Conservation (phyloP, 1,140 invertebrate genomes). For the Semibalanus balanoides region DNA sequence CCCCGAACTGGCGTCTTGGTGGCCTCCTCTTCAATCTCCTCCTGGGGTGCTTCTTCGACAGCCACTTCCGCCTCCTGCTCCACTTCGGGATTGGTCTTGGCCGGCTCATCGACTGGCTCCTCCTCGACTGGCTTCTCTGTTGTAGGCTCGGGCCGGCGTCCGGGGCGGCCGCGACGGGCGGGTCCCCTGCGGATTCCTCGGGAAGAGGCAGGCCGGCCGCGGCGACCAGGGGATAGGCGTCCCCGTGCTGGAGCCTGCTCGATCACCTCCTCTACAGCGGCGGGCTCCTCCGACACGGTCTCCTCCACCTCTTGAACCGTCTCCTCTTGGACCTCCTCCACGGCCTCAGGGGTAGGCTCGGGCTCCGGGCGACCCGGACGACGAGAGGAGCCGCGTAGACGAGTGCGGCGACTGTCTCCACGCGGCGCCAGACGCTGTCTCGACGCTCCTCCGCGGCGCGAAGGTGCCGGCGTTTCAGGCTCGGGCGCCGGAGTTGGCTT, state of each 20-base stretch:
- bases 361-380: background rate
- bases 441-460: background rate
- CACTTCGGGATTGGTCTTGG: background rate
- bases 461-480: too few species aligned
- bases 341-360: background rate
- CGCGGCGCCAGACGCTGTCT: background rate
- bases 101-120: background rate
- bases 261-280: background rate
- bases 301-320: background rate
- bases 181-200: too few species aligned
- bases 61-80: background rate
- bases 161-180: background rate
- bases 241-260: background rate
- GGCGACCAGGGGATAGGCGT: background rate
- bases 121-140: background rate
- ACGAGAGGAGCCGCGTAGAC: too few species aligned
- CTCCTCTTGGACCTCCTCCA: background rate
- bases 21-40: background rate
- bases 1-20: too few species aligned
- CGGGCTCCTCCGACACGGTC: background rate
- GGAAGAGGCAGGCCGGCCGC: too few species aligned
- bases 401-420: background rate
- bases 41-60: background rate
- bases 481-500: background rate
- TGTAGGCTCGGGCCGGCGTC: too few species aligned